phyloP scores from a whole-genome alignment of 2,113 vertebrate species.

The Odontesthes bonariensis region DNA sequence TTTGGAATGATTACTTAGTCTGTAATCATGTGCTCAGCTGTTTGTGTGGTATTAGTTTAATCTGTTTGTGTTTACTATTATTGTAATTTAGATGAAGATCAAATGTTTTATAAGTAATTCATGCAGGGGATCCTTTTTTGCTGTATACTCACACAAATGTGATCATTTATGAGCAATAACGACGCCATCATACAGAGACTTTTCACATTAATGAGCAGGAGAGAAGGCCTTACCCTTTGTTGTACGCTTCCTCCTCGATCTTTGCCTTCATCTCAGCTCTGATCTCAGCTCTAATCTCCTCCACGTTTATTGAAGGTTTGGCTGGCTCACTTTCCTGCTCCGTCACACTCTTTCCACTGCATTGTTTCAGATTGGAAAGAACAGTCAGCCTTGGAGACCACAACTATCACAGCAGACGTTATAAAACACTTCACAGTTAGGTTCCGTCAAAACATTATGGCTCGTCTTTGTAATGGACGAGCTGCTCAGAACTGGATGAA shows the following conservation, averaged over 20 bases:
- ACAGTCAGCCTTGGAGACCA: slow-evolving; percentile 53
- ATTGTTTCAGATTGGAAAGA: slow-evolving; percentile 81
- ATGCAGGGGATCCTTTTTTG: not conserved
- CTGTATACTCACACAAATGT: not conserved
- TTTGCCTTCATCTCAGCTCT: slow-evolving; percentile 89
- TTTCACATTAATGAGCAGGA: slow-evolving; percentile 6
- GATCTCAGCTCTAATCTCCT: slow-evolving; percentile 89
- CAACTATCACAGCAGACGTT: slow-evolving; percentile 31
- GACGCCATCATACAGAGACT: not conserved
- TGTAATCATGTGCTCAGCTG: too few relatives aligned
- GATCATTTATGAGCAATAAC: slow-evolving; percentile 26
- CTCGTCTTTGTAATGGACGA: slow-evolving; percentile 23
- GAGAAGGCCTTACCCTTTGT: slow-evolving; percentile 88
- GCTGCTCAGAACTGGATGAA: slow-evolving; percentile 10
- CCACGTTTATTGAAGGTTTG: slow-evolving; percentile 79
- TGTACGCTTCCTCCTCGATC: slow-evolving; percentile 93
- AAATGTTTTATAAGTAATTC: not conserved
- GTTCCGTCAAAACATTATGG: slow-evolving; percentile 45
- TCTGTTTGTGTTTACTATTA: not conserved
- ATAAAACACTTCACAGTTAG: slow-evolving; percentile 32
- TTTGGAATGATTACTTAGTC: too few relatives aligned
- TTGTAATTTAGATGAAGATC: not conserved
- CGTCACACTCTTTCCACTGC: slow-evolving; percentile 88
- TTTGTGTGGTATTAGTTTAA: not conserved
- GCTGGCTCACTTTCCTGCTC: slow-evolving; percentile 87